Evolutionary conservation across 2,113 vertebrate species (phyloP).

Genomic region (Cichladusa arquata): DNA sequence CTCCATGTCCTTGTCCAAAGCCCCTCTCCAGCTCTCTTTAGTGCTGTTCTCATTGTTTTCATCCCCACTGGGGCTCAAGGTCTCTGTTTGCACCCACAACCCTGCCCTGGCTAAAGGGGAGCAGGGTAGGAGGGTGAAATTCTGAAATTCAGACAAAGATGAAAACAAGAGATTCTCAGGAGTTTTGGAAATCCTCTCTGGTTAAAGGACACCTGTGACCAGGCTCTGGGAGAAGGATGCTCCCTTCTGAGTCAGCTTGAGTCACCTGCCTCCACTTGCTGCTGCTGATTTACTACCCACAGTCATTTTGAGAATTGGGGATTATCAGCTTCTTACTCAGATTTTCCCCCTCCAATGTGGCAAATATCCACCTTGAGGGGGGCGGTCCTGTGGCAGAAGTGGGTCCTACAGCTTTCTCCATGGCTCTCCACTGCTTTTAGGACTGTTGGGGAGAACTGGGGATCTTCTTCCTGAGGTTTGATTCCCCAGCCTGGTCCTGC

Average conservation of each 20-base stretch:
- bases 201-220: not conserved
- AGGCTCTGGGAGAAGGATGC: not conserved
- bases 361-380: not conserved
- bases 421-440: not conserved
- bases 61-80: accelerated
- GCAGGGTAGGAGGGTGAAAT: not conserved
- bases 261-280: not conserved
- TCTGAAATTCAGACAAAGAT: not conserved
- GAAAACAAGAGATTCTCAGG: not conserved
- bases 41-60: not conserved
- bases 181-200: not conserved
- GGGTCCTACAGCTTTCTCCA: not conserved
- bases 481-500: not conserved
- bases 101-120: accelerated
- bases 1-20: not conserved
- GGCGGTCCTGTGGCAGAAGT: not conserved
- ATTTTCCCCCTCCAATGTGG: not conserved
- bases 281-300: not conserved
- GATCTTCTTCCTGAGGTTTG: not conserved
- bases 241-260: not conserved
- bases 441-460: not conserved
- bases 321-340: not conserved
- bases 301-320: not conserved
- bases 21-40: not conserved
- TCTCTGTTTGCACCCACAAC: not conserved